Base-by-base conservation (phyloP, 2,888 invertebrate species). In the Macrostomum cliftonense region DNA sequence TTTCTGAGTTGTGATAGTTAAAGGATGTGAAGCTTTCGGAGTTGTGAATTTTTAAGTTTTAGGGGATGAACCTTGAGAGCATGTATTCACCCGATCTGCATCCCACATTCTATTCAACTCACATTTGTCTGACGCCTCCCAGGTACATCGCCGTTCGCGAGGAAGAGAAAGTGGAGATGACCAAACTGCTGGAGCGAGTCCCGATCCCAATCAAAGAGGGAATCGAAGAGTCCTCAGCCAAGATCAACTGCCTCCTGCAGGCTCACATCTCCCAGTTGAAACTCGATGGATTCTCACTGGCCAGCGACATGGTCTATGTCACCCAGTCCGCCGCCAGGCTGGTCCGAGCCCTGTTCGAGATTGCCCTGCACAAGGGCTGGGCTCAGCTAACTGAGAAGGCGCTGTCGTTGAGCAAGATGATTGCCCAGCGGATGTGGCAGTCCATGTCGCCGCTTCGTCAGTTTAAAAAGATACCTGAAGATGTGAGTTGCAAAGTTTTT, bases 221-320 rank as follows among this genome's bases (percentile, higher is more conserved):
- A 54, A 88, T 97, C 55, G 97, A 99, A 63, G 97, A 99, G 65
- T 83, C 95, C 0, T 85, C 85, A 52, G 97, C 97, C 0, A 99
- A 99, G 67, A 69, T 64, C 51, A 47, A 46, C 28, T 54, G 47
- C 36, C 71, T 95, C 1, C 75, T 93, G 0, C 93, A 97, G 70
- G 91, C 95, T 0, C 97, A 93, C 72, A 95, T 99, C 55, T 97
- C 95, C 0, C 93, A 95, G 69, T 71, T 99, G 57, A 95, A 93
- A 71, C 74, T 99, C 49, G 97, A 99, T 46, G 95, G 97, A 0
- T 95, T 99, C 69, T 93, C 95, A 0, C 74, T 97, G 1, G 93
- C 95, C 86, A 85, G 91, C 0, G 97, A 97, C 68, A 97, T 97
- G 95, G 89, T 95, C 2, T 99, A 87, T 66, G 86, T 97, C 0